Evolutionary conservation across 2,113 vertebrate species (phyloP).

Genomic region (Sapajus apella): DNA sequence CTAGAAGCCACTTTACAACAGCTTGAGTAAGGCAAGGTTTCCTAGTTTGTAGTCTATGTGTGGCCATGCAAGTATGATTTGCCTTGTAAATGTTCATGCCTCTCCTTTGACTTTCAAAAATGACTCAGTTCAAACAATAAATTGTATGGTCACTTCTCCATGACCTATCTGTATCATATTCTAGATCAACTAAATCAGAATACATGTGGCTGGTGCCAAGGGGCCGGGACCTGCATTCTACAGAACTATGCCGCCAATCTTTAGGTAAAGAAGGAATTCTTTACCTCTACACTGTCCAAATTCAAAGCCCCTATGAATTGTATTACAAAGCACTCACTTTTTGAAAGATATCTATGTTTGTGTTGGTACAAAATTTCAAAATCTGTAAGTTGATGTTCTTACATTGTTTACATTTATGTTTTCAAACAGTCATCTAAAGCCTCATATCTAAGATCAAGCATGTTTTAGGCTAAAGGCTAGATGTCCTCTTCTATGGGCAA

Average conservation of each 20-base stretch:
- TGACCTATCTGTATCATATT: background rate
- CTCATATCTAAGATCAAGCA: background rate
- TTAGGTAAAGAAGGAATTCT: background rate
- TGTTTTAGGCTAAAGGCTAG: background rate
- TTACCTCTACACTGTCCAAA: background rate
- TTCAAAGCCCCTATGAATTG: background rate
- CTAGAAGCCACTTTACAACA: background rate
- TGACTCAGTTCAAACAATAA: background rate
- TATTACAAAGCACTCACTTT: background rate
- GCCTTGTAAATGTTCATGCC: background rate
- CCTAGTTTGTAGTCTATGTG: background rate
- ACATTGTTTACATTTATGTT: background rate
- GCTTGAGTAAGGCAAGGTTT: background rate
- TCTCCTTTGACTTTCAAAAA: background rate
- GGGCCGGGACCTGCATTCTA: background rate
- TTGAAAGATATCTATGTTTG: background rate
- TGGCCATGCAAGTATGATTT: background rate
- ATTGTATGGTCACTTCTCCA: background rate
- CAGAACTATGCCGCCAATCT: background rate
- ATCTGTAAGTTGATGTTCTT: background rate
- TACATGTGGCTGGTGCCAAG: background rate
- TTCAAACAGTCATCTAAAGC: constrained; percentile 10
- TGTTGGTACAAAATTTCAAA: background rate
- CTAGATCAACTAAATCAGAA: background rate
- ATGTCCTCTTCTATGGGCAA: background rate